These are phyloP conservation scores for Miniopterus natalensis DNA, from an alignment of 2,113 vertebrate species.

Conservation along the genomic window DNA sequence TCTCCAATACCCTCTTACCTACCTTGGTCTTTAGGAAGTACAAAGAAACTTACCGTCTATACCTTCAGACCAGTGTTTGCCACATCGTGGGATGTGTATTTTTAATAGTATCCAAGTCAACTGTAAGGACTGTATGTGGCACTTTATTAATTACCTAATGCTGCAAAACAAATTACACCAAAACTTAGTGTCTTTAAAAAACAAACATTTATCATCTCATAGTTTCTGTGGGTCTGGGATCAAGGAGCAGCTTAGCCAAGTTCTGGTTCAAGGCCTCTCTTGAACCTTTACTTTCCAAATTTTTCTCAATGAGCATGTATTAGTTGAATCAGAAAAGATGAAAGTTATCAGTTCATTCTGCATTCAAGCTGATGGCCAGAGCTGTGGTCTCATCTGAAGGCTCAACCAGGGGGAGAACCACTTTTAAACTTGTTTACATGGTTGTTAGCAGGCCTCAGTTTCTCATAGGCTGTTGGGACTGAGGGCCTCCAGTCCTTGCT, in stretches of 20 bases:
- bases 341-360: background rate
- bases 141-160: background rate
- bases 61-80: background rate
- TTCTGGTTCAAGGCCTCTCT: background rate
- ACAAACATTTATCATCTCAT: background rate
- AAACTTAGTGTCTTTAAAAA: background rate
- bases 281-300: background rate
- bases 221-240: background rate
- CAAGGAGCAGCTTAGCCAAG: background rate
- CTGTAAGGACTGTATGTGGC: background rate
- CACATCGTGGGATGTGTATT: background rate
- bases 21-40: background rate
- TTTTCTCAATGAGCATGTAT: background rate
- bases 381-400: background rate
- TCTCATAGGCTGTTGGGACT: background rate
- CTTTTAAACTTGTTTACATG: background rate
- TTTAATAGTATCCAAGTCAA: background rate
- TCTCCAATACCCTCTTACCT: background rate
- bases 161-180: background rate
- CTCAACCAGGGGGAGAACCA: accelerated
- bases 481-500: background rate
- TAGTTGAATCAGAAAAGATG: background rate
- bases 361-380: background rate
- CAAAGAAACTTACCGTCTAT: background rate
- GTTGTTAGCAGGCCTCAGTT: background rate